Conservation (phyloP, 2,113 vertebrate genomes). For the Illadopsis cleaveri region DNA sequence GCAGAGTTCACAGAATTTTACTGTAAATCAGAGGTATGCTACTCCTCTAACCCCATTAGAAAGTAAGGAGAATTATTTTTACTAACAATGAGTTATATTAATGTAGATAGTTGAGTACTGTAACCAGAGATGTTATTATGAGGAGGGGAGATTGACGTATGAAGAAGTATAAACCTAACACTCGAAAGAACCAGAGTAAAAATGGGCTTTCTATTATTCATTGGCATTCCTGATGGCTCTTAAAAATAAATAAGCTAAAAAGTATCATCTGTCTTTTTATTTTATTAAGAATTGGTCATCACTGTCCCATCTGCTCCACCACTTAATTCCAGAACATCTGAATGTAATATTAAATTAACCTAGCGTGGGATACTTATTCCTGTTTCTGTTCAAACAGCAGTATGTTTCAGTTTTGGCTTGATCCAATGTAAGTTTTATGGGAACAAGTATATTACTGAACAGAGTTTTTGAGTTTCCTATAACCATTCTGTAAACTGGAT, state of each 20-base stretch:
- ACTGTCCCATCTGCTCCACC: slow-evolving; percentile 52
- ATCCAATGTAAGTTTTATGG: background rate
- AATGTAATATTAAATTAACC: slow-evolving; percentile 69
- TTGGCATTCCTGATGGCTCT: slow-evolving; percentile 6
- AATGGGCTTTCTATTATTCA: background rate
- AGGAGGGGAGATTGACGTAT: background rate
- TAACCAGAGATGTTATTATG: background rate
- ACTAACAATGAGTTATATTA: slow-evolving; percentile 20
- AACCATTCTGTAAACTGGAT: background rate
- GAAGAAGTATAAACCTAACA: background rate
- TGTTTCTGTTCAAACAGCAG: slow-evolving; percentile 54
- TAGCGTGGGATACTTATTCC: slow-evolving; percentile 49
- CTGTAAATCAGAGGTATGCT: background rate
- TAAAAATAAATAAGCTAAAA: slow-evolving; percentile 44
- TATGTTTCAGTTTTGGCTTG: slow-evolving; percentile 41
- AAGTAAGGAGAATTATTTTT: background rate
- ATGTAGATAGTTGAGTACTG: background rate
- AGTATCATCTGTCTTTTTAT: slow-evolving; percentile 47
- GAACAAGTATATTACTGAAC: background rate
- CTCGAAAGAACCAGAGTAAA: background rate
- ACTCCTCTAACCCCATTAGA: background rate
- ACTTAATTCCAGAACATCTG: slow-evolving; percentile 64
- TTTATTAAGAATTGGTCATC: slow-evolving; percentile 60
- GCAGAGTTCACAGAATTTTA: background rate
- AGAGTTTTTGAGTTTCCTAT: background rate